Base-by-base conservation (phyloP, 2,888 invertebrate genomes). In the Kryphioiulus occultus region DNA sequence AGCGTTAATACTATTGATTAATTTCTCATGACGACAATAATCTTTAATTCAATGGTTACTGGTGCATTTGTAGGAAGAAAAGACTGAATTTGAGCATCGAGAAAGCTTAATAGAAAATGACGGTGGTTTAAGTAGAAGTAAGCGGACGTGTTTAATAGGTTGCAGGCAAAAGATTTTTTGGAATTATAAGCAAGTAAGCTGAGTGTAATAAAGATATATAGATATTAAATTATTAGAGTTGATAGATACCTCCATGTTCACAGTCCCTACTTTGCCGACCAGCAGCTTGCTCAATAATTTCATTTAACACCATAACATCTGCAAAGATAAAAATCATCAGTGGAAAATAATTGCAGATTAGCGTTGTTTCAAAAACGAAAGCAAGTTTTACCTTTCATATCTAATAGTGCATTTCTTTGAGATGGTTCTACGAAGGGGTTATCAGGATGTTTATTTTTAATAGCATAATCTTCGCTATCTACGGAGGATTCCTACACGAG, bases 241-340 rank as follows among this genome's bases (percentile, higher is more conserved):
- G 82, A 88, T 89, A 92, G 94, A 94, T 95, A 97, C 96, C 96
- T 95, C 96, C 96, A 92, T 96, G 96, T 90, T 97, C 97, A 91
- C 96, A 96, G 89, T 95, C 95, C 91, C 95, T 94, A 93, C 96
- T 96, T 91, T 96, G 96, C 92, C 89, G 89, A 78, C 90, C 91
- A 89, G 98, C 96, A 88, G 96, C 98, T 94, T 98, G 98, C 92
- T 98, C 98, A 91, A 98, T 97, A 91, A 99, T 97, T 92, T 98
- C 98, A 92, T 97, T 98, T 91, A 98, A 94, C 91, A 98, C 98
- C 97, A 98, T 97, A 89, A 98, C 98, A 94, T 99, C 98, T 98
- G 93, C 85, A 85, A 85, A 85, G 39, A 47, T 26, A 85, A 85
- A 19, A 32, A 82, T 30, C 35, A 42, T 87, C 84, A 32, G 15